Evolutionary conservation across 2,888 invertebrate species (phyloP).

Genomic region (Xestia c-nigrum): DNA sequence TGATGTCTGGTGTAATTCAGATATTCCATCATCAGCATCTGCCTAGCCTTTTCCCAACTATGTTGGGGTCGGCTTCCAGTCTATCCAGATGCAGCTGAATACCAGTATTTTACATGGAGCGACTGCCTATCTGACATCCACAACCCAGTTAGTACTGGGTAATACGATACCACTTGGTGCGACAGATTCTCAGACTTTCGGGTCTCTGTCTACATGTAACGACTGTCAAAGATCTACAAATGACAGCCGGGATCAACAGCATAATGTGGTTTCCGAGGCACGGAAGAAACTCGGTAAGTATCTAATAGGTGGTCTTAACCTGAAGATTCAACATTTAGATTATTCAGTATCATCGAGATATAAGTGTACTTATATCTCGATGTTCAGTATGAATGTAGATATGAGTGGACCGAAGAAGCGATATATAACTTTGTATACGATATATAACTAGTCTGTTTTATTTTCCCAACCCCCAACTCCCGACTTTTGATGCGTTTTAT

Average conservation of each 20-base stretch:
- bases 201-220: not conserved
- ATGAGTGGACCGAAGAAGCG: too few relatives aligned
- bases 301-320: too few relatives aligned
- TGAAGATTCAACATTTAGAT: too few relatives aligned
- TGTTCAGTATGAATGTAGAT: too few relatives aligned
- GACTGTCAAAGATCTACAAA: not conserved
- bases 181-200: not conserved
- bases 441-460: too few relatives aligned
- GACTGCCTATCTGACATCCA: not conserved
- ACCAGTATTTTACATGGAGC: not conserved
- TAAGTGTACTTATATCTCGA: too few relatives aligned
- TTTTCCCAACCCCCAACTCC: too few relatives aligned
- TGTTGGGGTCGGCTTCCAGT: not conserved
- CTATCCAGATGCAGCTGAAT: not conserved
- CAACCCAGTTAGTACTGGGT: not conserved
- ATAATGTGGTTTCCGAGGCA: not conserved
- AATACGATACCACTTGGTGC: not conserved
- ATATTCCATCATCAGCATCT: not conserved
- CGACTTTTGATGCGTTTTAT: too few relatives aligned
- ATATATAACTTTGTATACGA: too few relatives aligned
- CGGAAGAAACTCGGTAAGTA: not conserved
- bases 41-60: not conserved
- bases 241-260: not conserved
- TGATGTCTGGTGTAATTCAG: too few relatives aligned
- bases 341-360: too few relatives aligned